Conservation (phyloP, 2,113 vertebrate species). For the Notarius quadriscutis region DNA sequence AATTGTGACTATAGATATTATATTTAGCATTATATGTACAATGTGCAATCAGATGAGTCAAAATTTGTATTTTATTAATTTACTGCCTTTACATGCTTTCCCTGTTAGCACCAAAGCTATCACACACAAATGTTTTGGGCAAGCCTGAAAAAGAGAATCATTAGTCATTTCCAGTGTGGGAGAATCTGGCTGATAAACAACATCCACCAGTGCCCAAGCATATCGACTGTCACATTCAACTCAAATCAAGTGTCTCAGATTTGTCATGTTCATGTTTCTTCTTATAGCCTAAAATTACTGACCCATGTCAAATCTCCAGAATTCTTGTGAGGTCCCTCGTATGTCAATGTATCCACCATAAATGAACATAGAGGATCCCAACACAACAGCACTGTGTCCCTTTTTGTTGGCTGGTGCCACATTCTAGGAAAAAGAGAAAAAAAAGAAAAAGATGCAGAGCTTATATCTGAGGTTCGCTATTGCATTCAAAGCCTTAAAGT, state of each 20-base stretch:
- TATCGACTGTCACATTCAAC: not conserved
- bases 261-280: not conserved
- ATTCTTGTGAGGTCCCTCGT: conserved; percentile 80
- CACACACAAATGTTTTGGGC: not conserved
- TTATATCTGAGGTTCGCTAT: not conserved
- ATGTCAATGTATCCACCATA: conserved; percentile 84
- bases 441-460: not conserved
- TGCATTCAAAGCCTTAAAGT: not conserved
- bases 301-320: conserved; percentile 82
- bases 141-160: conserved; percentile 9
- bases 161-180: conserved; percentile 1
- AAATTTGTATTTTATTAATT: not conserved
- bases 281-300: conserved; percentile 48
- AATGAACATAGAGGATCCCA: conserved; percentile 75
- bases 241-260: not conserved
- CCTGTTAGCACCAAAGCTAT: not conserved
- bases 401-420: conserved; percentile 77
- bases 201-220: not conserved
- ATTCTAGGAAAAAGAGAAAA: conserved; percentile 52
- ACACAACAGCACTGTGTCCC: conserved; percentile 80
- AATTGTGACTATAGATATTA: not conserved
- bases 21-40: not conserved
- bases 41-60: not conserved
- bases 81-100: not conserved
- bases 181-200: conserved; percentile 21